Conservation (phyloP, 2,797 vertebrate genomes). For the Sebastolobus alascanus region DNA sequence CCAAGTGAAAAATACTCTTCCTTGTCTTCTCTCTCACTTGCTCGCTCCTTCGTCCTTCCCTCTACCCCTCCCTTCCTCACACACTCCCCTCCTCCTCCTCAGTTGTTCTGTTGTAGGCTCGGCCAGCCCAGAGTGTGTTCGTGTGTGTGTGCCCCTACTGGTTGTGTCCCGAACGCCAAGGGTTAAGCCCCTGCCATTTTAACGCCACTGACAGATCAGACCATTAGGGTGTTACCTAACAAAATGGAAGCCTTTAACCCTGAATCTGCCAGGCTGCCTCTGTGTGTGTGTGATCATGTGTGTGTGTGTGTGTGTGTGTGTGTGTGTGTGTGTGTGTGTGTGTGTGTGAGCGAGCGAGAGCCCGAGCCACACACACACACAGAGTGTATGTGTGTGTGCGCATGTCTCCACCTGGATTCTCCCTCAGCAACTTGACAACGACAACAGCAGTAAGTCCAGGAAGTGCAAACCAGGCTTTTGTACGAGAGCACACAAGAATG, state of each 20-base stretch:
- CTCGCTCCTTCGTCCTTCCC: constrained; percentile 58
- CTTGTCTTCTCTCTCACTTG: constrained; percentile 69
- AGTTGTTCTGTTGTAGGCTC: constrained; percentile 71
- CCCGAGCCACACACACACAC: constrained; percentile 36
- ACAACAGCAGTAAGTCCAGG: constrained; percentile 71
- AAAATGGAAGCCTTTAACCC: constrained; percentile 91
- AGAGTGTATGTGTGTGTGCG: constrained; percentile 50
- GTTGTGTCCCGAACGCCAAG: constrained; percentile 85
- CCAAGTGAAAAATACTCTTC: constrained; percentile 82
- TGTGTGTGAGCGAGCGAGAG: background rate
- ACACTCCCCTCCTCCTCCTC: constrained; percentile 16
- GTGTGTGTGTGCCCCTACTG: constrained; percentile 79
- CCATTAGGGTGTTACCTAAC: constrained; percentile 91
- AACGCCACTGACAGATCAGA: constrained; percentile 89
- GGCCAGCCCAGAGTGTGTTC: constrained; percentile 63
- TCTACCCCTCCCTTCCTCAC: constrained; percentile 59
- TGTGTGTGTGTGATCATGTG: constrained; percentile 33
- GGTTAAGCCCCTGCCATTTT: constrained; percentile 91
- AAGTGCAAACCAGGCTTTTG: constrained; percentile 69
- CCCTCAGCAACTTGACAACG: constrained; percentile 77
- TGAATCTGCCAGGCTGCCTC: constrained; percentile 81
- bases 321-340: background rate
- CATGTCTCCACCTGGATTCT: constrained; percentile 84
- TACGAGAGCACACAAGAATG: constrained; percentile 68
- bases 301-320: constrained; percentile 17